phyloP scores from a whole-genome alignment of 2,113 vertebrate genomes.

The Campylorhamphus procurvoides region DNA sequence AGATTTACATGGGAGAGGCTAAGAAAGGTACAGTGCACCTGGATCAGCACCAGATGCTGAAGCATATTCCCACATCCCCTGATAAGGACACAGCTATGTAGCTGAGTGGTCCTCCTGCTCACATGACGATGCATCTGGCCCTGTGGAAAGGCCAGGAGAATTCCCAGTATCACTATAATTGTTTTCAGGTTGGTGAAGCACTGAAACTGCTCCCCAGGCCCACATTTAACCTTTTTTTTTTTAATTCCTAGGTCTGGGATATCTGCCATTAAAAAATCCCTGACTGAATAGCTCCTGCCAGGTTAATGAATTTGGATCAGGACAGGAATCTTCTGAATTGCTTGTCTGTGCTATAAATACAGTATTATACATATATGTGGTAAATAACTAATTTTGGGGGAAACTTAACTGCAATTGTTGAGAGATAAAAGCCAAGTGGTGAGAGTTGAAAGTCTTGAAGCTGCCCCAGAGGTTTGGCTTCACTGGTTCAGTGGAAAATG shows the following conservation, averaged over 20 bases:
- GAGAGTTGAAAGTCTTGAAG: not conserved
- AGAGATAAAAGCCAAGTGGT: not conserved
- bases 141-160: not conserved
- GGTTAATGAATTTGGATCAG: not conserved
- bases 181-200: not conserved
- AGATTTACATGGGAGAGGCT: not conserved
- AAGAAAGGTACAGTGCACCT: not conserved
- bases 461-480: not conserved
- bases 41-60: not conserved
- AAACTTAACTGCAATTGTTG: not conserved
- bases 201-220: not conserved
- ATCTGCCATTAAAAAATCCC: not conserved
- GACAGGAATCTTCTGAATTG: not conserved
- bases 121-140: fast-evolving
- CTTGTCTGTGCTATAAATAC: not conserved
- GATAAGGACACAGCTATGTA: not conserved
- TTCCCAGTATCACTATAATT: not conserved
- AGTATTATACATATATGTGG: not conserved
- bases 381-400: not conserved
- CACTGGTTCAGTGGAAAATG: not conserved
- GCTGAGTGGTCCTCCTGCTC: not conserved
- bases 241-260: not conserved
- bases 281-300: not conserved
- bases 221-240: not conserved
- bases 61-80: not conserved